A percentile compares a stretch with the other conserved stretches of the same genome.
Evolutionary conservation across 2,888 invertebrate species (phyloP).

Genomic region (Pseudococcus longispinus): DNA sequence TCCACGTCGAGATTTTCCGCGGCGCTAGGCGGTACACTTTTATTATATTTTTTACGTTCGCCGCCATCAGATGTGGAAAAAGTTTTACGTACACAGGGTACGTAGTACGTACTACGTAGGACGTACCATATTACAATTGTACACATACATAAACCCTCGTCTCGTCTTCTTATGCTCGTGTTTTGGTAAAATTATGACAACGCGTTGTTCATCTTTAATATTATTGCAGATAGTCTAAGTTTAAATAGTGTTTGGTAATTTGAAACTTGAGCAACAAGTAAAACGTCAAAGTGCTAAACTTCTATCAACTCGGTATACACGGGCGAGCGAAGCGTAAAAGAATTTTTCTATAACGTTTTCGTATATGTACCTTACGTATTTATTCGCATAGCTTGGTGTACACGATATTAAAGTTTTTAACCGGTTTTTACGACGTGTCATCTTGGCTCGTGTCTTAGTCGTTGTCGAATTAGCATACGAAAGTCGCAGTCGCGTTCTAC

Average conservation of each 20-base stretch:
- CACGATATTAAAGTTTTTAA: neutral
- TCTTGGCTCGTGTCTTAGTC: neutral
- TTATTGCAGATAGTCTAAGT: slow-evolving; percentile 31
- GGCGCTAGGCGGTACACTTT: neutral
- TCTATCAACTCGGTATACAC: neutral
- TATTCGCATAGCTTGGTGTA: neutral
- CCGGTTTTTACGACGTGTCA: slow-evolving; percentile 23
- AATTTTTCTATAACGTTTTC: slow-evolving; percentile 8
- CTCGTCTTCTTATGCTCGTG: neutral
- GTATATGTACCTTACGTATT: neutral
- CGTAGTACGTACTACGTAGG: neutral
- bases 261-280: slow-evolving; percentile 39
- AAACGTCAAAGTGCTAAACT: slow-evolving; percentile 28
- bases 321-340: neutral
- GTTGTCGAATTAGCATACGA: neutral
- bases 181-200: slow-evolving; percentile 4
- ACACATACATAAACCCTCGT: neutral
- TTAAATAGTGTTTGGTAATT: slow-evolving; percentile 41
- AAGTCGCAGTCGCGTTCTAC: neutral
- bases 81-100: neutral
- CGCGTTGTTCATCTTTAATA: slow-evolving; percentile 17
- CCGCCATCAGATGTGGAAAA: neutral
- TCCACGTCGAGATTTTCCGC: slow-evolving; percentile 4
- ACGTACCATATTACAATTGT: too few species aligned
- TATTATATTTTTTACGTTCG: neutral